These are phyloP conservation scores for Metaphire vulgaris DNA, from an alignment of 1,140 invertebrate species.

Conservation along the genomic window DNA sequence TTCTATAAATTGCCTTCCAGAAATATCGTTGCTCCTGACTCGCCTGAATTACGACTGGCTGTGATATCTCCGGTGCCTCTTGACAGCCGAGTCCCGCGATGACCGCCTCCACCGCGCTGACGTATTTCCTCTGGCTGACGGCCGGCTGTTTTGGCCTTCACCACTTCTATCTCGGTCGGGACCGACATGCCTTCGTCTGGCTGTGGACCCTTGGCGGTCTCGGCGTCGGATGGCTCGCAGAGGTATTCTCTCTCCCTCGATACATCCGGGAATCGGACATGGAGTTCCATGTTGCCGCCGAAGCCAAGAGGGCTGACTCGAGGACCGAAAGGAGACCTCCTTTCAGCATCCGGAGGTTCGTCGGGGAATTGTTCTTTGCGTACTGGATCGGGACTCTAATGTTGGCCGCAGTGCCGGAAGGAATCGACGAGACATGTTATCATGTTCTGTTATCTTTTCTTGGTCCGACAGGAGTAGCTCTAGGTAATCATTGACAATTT, in stretches of 20 bases:
- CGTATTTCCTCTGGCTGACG: conserved; percentile 79
- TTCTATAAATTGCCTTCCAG: too few species aligned
- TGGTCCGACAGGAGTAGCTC: background rate
- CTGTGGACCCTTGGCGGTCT: conserved; percentile 75
- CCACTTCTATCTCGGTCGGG: conserved; percentile 79
- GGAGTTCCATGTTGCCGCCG: background rate
- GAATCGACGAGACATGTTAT: background rate
- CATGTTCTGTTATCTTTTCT: background rate
- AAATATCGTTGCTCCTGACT: too few species aligned
- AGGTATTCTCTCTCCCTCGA: conserved; percentile 73
- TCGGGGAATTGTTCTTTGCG: background rate
- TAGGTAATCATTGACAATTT: background rate
- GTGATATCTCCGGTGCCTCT: too few species aligned
- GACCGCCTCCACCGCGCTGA: too few species aligned
- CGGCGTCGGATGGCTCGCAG: conserved; percentile 76
- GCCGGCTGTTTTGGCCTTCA: conserved; percentile 80
- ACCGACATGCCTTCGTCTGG: conserved; percentile 81
- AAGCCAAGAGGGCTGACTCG: background rate
- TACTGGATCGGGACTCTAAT: background rate
- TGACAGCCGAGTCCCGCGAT: too few species aligned
- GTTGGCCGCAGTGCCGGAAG: background rate
- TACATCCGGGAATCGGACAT: conserved; percentile 56
- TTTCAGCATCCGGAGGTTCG: background rate
- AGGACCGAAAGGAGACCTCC: too few species aligned
- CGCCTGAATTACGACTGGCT: too few species aligned